phyloP scores from a whole-genome alignment of 1,140 invertebrate genomes.

The Aphelenchoides avenae region DNA sequence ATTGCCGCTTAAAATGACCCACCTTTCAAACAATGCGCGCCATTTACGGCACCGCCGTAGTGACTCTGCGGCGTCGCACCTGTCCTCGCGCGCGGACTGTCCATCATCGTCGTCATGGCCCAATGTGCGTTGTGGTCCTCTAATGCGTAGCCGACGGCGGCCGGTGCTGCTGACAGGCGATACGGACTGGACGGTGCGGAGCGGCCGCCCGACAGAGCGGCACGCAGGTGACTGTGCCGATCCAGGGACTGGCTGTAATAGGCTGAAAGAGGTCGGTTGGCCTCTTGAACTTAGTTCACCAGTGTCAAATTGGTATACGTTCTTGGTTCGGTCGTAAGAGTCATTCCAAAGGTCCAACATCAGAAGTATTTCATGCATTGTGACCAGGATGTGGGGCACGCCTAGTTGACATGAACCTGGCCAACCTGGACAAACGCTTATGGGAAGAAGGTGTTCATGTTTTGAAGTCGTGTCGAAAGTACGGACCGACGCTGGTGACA shows the following conservation, averaged over 20 bases:
- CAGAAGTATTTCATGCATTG: no score
- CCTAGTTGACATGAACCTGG: no score
- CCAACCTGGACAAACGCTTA: no score
- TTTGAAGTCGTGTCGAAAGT: no score
- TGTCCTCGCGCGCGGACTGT: slow-evolving; percentile 1
- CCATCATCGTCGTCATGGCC: slow-evolving; percentile 4
- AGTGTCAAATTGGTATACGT: no score
- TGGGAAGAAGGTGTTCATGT: no score
- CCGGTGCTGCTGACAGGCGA: neutral
- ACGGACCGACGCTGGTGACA: no score
- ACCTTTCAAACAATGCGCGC: slow-evolving; percentile 17
- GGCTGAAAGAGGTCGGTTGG: slow-evolving; percentile 3
- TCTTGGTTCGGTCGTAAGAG: no score
- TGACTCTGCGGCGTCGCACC: no score
- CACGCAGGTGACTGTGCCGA: slow-evolving; percentile 24
- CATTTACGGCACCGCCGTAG: neutral
- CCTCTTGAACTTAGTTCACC: no score
- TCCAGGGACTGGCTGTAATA: slow-evolving; percentile 33
- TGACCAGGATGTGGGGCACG: no score
- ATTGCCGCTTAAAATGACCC: neutral
- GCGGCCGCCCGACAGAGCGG: slow-evolving; percentile 16
- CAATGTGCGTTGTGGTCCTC: neutral
- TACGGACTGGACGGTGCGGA: slow-evolving; percentile 18
- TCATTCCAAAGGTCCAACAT: no score
- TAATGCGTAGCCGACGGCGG: neutral